Conservation (phyloP, 2,797 vertebrate genomes). For the Pachyuromys duprasi region DNA sequence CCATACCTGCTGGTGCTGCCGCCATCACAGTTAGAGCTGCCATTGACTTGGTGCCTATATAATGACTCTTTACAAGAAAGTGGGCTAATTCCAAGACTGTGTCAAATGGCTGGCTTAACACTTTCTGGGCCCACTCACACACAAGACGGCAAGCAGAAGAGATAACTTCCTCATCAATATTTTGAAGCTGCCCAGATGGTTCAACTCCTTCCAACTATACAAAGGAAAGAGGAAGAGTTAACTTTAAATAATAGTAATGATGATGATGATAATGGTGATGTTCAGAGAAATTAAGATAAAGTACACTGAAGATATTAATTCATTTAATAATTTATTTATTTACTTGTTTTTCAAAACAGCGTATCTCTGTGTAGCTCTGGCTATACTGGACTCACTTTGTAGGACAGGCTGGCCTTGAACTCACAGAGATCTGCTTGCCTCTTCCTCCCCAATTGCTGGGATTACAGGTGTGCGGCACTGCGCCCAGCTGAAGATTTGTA, state of each 20-base stretch:
- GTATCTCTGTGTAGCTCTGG: too few species aligned
- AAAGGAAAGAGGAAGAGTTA: slow-evolving; percentile 80
- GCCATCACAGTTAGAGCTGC: slow-evolving; percentile 98
- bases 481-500: too few species aligned
- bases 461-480: too few species aligned
- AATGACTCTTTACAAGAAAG: slow-evolving; percentile 99
- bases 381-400: too few species aligned
- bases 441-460: too few species aligned
- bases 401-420: too few species aligned
- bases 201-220: slow-evolving; percentile 94
- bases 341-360: too few species aligned
- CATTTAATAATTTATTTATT: too few species aligned
- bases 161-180: slow-evolving; percentile 95
- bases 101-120: slow-evolving; percentile 98
- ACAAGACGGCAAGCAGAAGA: slow-evolving; percentile 97
- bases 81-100: slow-evolving; percentile 96
- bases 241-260: slow-evolving; percentile 24
- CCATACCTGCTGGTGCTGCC: slow-evolving; percentile 93
- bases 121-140: slow-evolving; percentile 99
- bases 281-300: slow-evolving; percentile 62
- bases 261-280: too few species aligned
- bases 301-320: background rate
- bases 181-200: slow-evolving; percentile 91
- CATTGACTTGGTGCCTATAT: slow-evolving; percentile 98
- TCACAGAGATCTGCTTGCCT: too few species aligned